A percentile compares a stretch with the other conserved stretches of the same genome.
These are phyloP conservation scores for Catostomus latipinnis DNA, from an alignment of 2,797 vertebrate species.

Conservation along the genomic window DNA sequence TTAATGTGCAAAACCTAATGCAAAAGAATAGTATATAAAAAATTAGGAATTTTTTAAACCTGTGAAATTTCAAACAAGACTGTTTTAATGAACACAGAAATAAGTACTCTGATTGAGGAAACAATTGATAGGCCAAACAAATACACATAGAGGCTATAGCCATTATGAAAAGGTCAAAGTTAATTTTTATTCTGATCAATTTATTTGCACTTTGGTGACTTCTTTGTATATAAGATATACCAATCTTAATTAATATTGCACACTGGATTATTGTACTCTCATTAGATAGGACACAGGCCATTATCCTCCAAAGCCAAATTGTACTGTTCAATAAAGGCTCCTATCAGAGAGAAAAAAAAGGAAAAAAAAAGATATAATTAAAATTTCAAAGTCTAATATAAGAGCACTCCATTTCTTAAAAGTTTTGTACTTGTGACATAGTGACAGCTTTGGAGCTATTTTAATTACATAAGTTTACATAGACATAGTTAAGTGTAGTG, in stretches of 20 bases:
- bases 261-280: slow-evolving; percentile 40
- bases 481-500: not conserved
- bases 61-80: not conserved
- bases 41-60: not conserved
- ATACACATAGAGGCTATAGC: not conserved
- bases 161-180: slow-evolving; percentile 33
- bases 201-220: slow-evolving; percentile 10
- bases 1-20: not conserved
- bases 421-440: slow-evolving; percentile 7
- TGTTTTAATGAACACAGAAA: not conserved
- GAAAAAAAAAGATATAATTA: slow-evolving; percentile 38
- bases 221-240: slow-evolving; percentile 16
- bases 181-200: slow-evolving; percentile 31
- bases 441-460: not conserved
- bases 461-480: not conserved
- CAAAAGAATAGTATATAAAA: not conserved
- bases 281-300: slow-evolving; percentile 27
- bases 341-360: slow-evolving; percentile 42
- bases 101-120: not conserved
- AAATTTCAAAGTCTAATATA: slow-evolving; percentile 29
- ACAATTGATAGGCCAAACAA: not conserved
- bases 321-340: slow-evolving; percentile 19
- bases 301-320: slow-evolving; percentile 42
- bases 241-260: slow-evolving; percentile 32
- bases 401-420: not conserved